Evolutionary conservation across 1,140 invertebrate species (phyloP), one percentile per base, ranked within the genome.

Genomic region (Cydia amplana): DNA sequence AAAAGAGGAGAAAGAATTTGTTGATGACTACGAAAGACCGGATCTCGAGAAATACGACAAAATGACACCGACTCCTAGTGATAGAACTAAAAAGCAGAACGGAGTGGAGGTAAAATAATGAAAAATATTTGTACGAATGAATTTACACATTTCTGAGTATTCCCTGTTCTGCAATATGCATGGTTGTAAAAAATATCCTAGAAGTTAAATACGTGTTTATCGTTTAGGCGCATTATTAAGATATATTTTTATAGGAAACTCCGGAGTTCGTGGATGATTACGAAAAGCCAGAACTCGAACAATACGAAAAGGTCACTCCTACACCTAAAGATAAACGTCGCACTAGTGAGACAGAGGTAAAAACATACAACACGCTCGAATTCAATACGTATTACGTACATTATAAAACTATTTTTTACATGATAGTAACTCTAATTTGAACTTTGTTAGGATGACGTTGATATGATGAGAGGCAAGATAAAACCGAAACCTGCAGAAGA

Each of bases 1-100:
- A 65, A 86, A 85, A 63, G 82, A 89, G 72, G 80, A 87, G 75
- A 84, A 84, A 79, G 88, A 91, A 75, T 89, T 89, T 51, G 79
- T 91, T 43, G 90, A 93, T 74, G 90, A 94, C 82, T 94, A 94
- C 79, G 89, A 94, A 87, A 87, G 87, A 46, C 93, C 94, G 4
- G 85, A 92, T 70, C 83, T 94, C 75, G 93, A 94, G 78, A 93
- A 88, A 84, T 93, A 91, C 80, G 89, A 92, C 76, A 93, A 89
- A 82, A 75, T 88, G 25, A 83, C 87, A 51, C 87, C 88, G 20
- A 87, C 86, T 64, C 85, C 89, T 16, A 80, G 82, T 32, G 89
- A 89, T 76, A 92, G 83, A 60, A 81, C 75, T 63, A 88, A 88
- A 84, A 86, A 87, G 79, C 78, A 86, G 82, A 88, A 88, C 60